These are phyloP conservation scores for Oligia strigilis DNA, from an alignment of 2,888 invertebrate genomes.

Conservation along the genomic window DNA sequence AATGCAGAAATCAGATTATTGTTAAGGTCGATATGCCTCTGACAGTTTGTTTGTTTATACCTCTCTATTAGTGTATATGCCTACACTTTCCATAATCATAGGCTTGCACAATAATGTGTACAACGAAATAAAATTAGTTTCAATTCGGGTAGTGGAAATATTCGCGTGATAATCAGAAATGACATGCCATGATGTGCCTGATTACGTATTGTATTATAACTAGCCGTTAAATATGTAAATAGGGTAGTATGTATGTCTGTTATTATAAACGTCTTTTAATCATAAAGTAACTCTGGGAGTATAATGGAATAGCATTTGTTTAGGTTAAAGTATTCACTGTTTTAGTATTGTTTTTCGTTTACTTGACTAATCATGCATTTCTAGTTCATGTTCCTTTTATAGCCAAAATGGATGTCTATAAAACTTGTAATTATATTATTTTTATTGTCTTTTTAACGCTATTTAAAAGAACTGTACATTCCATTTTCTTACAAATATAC, in stretches of 20 bases:
- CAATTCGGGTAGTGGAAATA: constrained; percentile 53
- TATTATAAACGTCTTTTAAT: constrained; percentile 17
- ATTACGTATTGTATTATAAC: constrained; percentile 67
- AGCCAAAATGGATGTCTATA: constrained; percentile 71
- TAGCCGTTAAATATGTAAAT: constrained; percentile 63
- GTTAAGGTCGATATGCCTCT: background rate
- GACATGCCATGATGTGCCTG: constrained; percentile 83
- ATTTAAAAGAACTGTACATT: constrained; percentile 79
- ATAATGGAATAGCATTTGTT: constrained; percentile 67
- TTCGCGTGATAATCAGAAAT: constrained; percentile 67
- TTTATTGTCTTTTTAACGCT: constrained; percentile 55
- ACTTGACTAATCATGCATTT: constrained; percentile 70
- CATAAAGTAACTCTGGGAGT: constrained; percentile 51
- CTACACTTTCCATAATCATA: constrained; percentile 34
- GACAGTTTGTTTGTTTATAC: constrained; percentile 40
- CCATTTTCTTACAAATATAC: constrained; percentile 72
- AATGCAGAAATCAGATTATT: constrained; percentile 7
- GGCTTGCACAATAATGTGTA: constrained; percentile 37
- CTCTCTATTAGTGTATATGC: constrained; percentile 48
- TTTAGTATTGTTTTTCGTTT: constrained; percentile 56
- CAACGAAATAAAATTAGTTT: constrained; percentile 58
- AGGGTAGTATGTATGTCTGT: constrained; percentile 32
- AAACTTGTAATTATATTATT: constrained; percentile 52
- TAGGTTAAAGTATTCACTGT: constrained; percentile 54
- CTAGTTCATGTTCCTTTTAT: constrained; percentile 76